Percentiles rank a stretch among this genome's conserved stretches.
Evolutionary conservation across 2,113 vertebrate genomes (phyloP).

Genomic region (Australoheros scitulus): DNA sequence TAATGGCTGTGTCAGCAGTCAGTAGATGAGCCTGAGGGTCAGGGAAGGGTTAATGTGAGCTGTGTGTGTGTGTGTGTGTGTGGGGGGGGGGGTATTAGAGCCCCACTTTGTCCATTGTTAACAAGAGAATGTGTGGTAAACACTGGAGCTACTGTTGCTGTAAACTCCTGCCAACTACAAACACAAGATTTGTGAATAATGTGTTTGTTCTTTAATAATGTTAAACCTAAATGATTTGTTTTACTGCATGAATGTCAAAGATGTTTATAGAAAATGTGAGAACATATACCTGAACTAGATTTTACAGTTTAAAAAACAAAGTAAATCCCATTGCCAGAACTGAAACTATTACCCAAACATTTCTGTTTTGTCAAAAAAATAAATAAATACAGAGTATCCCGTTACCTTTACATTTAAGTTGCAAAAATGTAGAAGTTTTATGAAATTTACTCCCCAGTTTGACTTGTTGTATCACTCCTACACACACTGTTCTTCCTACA

Average conservation of each 20-base stretch:
- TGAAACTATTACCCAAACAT: not conserved
- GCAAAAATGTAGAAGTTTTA: too few relatives aligned
- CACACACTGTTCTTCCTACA: too few relatives aligned
- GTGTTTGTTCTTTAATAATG: not conserved
- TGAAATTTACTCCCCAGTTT: not conserved
- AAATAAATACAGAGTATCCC: too few relatives aligned
- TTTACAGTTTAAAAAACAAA: not conserved
- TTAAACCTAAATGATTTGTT: not conserved
- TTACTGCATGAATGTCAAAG: not conserved
- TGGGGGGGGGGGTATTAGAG: conserved; percentile 33
- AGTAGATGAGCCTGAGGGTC: conserved; percentile 63
- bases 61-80: not conserved
- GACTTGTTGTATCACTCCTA: not conserved
- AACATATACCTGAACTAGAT: not conserved
- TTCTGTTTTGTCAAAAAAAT: not conserved
- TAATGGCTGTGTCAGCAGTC: conserved; percentile 76
- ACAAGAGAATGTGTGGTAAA: conserved; percentile 20
- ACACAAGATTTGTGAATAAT: not conserved
- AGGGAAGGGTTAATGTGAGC: not conserved
- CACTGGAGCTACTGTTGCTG: conserved; percentile 20
- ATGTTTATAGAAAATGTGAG: not conserved
- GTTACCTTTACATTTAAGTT: too few relatives aligned
- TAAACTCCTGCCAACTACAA: not conserved
- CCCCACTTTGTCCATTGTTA: conserved; percentile 25
- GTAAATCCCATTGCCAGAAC: not conserved